These are phyloP conservation scores for Cephus rjabovi DNA, from an alignment of 2,888 invertebrate species.

Conservation along the genomic window DNA sequence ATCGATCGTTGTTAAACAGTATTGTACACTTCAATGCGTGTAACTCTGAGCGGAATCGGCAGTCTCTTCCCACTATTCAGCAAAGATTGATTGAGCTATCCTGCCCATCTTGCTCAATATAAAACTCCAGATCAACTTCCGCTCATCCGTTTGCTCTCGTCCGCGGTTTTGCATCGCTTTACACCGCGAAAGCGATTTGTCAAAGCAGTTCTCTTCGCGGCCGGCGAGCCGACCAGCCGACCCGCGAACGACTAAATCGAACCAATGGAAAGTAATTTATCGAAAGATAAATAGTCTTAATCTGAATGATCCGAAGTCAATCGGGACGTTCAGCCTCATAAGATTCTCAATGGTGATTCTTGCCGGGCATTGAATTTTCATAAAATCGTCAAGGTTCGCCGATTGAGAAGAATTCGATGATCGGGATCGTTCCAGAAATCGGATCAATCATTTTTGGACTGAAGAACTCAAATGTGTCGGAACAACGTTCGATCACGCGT, in stretches of 20 bases:
- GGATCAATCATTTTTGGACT: conserved; percentile 3
- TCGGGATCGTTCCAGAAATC: not conserved
- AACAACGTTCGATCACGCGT: not conserved
- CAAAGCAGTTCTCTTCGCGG: conserved; percentile 45
- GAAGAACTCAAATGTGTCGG: not conserved
- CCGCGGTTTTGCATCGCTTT: conserved; percentile 61
- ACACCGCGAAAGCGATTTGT: conserved; percentile 58
- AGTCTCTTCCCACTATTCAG: not conserved
- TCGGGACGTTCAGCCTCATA: not conserved
- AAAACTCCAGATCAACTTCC: not conserved
- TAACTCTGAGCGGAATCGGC: not conserved
- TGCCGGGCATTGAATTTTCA: conserved; percentile 2
- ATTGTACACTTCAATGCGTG: not conserved
- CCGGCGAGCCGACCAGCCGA: conserved; percentile 13
- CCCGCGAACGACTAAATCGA: conserved; percentile 6
- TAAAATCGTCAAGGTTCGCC: not conserved
- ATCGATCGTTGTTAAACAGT: not conserved
- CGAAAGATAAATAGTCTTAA: conserved; percentile 9
- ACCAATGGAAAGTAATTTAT: conserved; percentile 4
- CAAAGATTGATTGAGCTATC: no score
- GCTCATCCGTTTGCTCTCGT: conserved; percentile 5
- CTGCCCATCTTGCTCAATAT: not conserved
- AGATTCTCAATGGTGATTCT: not conserved
- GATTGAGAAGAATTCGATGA: not conserved
- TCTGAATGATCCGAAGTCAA: conserved; percentile 3